Base-by-base conservation (phyloP, 2,888 invertebrate genomes). In the Labia minor region DNA sequence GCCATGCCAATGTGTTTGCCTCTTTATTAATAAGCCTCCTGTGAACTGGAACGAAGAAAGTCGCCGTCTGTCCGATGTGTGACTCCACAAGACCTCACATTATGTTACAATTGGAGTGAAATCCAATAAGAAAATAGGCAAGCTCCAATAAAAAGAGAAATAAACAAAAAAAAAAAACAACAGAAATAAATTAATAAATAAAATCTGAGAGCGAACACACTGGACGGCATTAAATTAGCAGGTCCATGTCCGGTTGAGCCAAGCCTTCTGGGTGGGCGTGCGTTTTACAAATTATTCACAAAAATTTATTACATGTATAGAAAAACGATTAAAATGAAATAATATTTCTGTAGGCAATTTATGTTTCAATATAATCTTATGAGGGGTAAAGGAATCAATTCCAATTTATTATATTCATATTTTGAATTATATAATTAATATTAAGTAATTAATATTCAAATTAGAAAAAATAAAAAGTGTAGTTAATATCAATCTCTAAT, bases 31-130 rank as follows among this genome's bases (percentile, higher is more conserved):
- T 49, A 49, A 49, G 49, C 49, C 49, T 49, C 49, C 16, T 49
- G 49, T 49, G 49, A 49, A 49, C 49, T 49, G 49, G 49, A 49
- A 49, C 49, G 49, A 49, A 49, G 49, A 49, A 49, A 49, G 49
- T 49, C 16, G 49, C 16, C 49, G n/a, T 2, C 3, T 11, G n/a
- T 49, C 49, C 49, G 14, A 16, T 49, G n/a, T 49, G 49, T 11
- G 49, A 49, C 49, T 14, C 49, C 49, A 11, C 49, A 49, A 8
- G 6, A 8, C 33, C 11, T 8, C 11, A 33, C 33, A 8, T 33
- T 11, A 8, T 49, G 26, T 6, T 49, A n/a, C 49, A 49, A 49
- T 10, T 49, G 49, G 16, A 49, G 49, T 11, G 14, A 49, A 49
- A 49, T n/a, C 14, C 14, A 49, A 49, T 49, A 4, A 49, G 16